Evolutionary conservation across 2,113 vertebrate genomes (phyloP).

Genomic region (Lepisosteus oculatus): DNA sequence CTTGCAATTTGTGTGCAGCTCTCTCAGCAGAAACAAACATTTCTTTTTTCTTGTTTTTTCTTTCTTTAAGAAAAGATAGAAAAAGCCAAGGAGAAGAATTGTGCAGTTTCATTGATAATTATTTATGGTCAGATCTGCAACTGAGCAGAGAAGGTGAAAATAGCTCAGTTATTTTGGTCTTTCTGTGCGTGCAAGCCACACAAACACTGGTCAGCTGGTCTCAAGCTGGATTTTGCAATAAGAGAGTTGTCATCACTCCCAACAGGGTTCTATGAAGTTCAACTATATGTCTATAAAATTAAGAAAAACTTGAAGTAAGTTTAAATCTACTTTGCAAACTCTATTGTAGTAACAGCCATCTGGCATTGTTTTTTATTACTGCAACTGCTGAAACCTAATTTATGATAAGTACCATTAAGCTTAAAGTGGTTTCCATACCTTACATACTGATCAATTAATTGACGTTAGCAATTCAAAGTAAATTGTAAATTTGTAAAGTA

Average conservation of each 20-base stretch:
- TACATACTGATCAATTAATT: too few species aligned
- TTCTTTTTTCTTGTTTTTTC: background rate
- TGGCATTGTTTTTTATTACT: conserved; percentile 5
- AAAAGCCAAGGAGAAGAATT: background rate
- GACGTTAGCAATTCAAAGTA: too few species aligned
- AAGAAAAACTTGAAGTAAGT: background rate
- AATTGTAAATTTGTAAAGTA: too few species aligned
- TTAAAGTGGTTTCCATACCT: too few species aligned
- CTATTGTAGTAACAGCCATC: background rate
- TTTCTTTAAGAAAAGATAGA: background rate
- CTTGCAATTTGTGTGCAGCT: background rate
- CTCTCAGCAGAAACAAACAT: conserved; percentile 18
- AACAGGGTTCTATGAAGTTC: background rate
- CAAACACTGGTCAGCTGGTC: background rate
- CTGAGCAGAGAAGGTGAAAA: too few species aligned
- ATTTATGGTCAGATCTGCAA: too few species aligned
- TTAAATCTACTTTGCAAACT: background rate
- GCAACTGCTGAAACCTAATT: background rate
- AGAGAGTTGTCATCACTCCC: conserved; percentile 12
- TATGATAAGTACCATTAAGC: background rate
- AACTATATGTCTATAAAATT: background rate
- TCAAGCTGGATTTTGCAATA: background rate
- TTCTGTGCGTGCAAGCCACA: background rate
- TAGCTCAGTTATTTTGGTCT: too few species aligned
- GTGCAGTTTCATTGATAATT: too few species aligned